Base-by-base conservation (phyloP, 2,797 vertebrate genomes). In the Selene dorsalis region DNA sequence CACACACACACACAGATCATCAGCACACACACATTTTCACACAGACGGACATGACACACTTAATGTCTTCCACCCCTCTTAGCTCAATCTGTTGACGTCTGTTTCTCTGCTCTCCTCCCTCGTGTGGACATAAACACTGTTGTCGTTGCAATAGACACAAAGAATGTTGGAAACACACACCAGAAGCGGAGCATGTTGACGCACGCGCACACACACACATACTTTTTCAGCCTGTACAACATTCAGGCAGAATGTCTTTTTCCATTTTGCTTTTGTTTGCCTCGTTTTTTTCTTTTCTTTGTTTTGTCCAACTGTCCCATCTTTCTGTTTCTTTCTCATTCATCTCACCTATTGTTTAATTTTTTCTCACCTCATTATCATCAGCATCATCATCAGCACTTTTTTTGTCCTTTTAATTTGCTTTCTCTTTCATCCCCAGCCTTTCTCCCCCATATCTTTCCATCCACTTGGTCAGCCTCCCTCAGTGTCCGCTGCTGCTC, bases 31-130 rank as follows among this genome's bases (percentile, higher is more conserved):
- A 68, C 76, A 75, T 69, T 26, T 22, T 28, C 63, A 28, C 85
- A 75, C 85, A 89, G 84, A 90, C 60, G 73, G 89, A 89, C 86
- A 84, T 38, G 58, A 78, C 89, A 89, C 87, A 82, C 86, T 86
- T 93, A 89, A 89, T 87, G 84, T 90, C 89, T 88, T 83, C 84
- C 80, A 86, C 88, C 88, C 87, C 84, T 91, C 85, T 91, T 84
- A 83, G 85, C 85, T 84, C 91, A 87, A 90, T 90, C 91, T 91
- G 88, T 91, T 87, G 83, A 50, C 20, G 76, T 87, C 89, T 88
- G 85, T 83, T 86, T 63, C 75, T 64, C 86, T 72, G 81, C 85
- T 85, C 82, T 81, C 64, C 60, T 28, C 58, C 79, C 83, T 82
- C 77, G 71, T 75, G 78, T 20, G 4, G 85, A 59, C 81, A 88